Evolutionary conservation across 2,797 vertebrate species (phyloP), one percentile per base, ranked within the genome.

Genomic region (Rhinella marina): DNA sequence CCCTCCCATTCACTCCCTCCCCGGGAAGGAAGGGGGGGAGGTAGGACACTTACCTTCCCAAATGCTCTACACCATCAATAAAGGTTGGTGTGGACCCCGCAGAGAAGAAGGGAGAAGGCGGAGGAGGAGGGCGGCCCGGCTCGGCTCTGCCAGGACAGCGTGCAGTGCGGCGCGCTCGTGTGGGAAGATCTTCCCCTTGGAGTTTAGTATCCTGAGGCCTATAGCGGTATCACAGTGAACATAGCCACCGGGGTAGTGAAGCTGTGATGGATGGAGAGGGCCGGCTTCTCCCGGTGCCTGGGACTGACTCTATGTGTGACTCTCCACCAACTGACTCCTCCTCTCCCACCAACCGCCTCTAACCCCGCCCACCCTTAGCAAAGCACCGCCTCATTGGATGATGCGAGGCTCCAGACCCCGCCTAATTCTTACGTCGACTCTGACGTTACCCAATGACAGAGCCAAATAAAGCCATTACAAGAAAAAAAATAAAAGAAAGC

Each of bases 31-130:
- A 41, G 52, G 61, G 66, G 88, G 81, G 84, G 54, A n/a, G n/a
- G 6, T 82, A 81, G 87, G 87, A 88, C 91, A 95, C 97, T 97
- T 96, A 98, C 97, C 97, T 97, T 94, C 82, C 90, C 91, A 92
- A 93, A 91, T 90, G 94, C 93, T 94, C 94, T 97, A 98, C 97
- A 98, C 96, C 98, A 98, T 99, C 96, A 94, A 95, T 94, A 95
- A 78, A 72, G 88, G 81, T 90, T 95, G 90, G 92, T 95, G 94
- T 89, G 90, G 90, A 90, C 91, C 88, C 82, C 82, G 83, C 89
- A 90, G 88, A 90, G 91, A 87, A 90, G 87, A 91, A 90, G 90
- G 91, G 92, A 85, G 88, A 86, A 88, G 86, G 89, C 88, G 57
- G 89, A 77, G 32, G 79, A 89, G 57, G 7, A 25, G 56, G 52